These are phyloP conservation scores for Phyllotis vaccarum DNA, from an alignment of 2,797 vertebrate species.

Conservation along the genomic window DNA sequence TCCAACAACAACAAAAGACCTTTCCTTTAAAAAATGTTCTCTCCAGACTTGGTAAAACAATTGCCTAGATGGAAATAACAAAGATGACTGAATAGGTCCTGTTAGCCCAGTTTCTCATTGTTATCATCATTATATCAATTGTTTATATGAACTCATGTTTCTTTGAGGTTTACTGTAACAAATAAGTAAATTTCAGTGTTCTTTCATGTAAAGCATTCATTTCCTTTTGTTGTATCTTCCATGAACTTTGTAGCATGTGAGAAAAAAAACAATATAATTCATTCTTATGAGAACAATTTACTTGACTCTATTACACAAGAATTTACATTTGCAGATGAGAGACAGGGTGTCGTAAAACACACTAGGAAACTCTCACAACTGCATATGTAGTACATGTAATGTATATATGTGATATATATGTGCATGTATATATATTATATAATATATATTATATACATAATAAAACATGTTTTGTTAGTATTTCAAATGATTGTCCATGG, in stretches of 20 bases:
- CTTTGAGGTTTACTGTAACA: background rate
- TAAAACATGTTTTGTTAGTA: background rate
- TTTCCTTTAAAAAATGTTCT: background rate
- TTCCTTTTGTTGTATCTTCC: too few species aligned
- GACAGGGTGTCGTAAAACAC: background rate
- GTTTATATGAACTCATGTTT: background rate
- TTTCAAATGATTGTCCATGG: background rate
- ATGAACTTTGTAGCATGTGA: background rate
- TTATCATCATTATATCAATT: background rate
- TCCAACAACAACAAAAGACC: too few species aligned
- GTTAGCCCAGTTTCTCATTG: background rate
- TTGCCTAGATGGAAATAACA: background rate
- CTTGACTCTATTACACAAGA: background rate
- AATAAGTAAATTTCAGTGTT: background rate
- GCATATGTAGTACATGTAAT: background rate
- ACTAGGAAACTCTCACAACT: background rate
- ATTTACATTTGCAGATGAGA: background rate
- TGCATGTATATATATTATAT: background rate
- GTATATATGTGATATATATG: background rate
- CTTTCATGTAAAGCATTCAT: background rate
- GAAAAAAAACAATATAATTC: background rate
- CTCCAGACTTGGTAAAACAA: background rate
- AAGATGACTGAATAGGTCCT: background rate
- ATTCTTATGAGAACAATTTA: background rate
- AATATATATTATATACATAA: too few species aligned